Percentiles rank a stretch among this genome's conserved stretches.
Evolutionary conservation across 2,113 vertebrate genomes (phyloP).

Genomic region (Malurus cyaneus): DNA sequence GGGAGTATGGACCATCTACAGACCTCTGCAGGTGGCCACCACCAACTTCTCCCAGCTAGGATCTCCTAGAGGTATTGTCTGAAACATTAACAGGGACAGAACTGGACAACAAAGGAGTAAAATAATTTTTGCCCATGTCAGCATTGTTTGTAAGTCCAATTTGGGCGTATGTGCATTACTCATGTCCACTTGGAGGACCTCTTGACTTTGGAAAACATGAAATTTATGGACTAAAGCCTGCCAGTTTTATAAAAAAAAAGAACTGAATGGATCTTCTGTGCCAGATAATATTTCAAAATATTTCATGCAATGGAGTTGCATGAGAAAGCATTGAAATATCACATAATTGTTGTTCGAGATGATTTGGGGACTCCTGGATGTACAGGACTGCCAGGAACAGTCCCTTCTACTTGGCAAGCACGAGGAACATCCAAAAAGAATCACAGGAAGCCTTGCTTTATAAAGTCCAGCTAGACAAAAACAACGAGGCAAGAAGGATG

Average conservation of each 20-base stretch:
- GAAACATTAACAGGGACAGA: neutral
- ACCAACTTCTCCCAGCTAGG: neutral
- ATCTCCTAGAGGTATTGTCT: neutral
- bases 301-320: neutral
- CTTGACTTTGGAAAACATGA: neutral
- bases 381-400: neutral
- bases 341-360: neutral
- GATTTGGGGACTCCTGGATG: neutral
- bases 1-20: neutral
- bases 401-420: neutral
- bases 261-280: neutral
- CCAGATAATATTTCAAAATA: neutral
- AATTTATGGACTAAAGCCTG: neutral
- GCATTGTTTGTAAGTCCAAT: neutral
- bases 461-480: neutral
- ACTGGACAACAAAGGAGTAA: neutral
- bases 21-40: neutral
- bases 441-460: neutral
- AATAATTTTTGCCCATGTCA: neutral
- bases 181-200: neutral
- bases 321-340: neutral
- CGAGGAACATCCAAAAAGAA: neutral
- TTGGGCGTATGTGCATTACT: neutral
- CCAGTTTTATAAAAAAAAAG: neutral
- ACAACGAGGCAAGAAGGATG: neutral